A percentile compares a stretch with the other conserved stretches of the same genome.
Conservation (phyloP, 2,888 invertebrate genomes). For the Drosophila multiciliata region DNA sequence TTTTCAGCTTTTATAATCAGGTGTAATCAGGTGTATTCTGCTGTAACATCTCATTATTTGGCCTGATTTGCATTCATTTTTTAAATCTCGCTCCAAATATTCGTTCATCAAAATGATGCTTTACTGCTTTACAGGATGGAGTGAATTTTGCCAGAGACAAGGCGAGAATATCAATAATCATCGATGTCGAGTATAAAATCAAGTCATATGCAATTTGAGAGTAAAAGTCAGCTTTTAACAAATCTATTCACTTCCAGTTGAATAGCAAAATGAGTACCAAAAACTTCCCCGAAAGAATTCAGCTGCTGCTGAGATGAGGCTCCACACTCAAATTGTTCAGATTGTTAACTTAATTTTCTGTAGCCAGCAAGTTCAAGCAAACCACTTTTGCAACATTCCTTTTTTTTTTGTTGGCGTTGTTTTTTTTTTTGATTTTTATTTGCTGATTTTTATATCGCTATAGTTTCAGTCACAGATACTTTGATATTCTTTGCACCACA, state of each 20-base stretch:
- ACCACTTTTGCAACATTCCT: not conserved
- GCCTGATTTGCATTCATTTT: slow-evolving; percentile 25
- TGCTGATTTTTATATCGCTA: not conserved
- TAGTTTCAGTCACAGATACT: slow-evolving; percentile 12
- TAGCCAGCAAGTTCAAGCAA: not conserved
- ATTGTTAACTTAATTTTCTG: not conserved
- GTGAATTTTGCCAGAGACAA: slow-evolving; percentile 1
- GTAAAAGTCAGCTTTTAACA: not conserved
- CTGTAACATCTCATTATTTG: slow-evolving; percentile 22
- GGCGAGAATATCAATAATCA: not conserved
- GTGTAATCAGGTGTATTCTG: slow-evolving; percentile 47
- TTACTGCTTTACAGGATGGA: not conserved
- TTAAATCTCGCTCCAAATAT: not conserved
- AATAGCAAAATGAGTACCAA: not conserved
- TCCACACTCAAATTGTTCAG: not conserved
- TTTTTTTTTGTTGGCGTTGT: not conserved
- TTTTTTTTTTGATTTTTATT: not conserved
- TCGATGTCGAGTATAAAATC: not conserved
- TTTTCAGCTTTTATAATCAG: not conserved
- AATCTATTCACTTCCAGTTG: not conserved
- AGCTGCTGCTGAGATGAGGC: not conserved
- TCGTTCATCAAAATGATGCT: slow-evolving; percentile 6
- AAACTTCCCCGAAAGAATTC: not conserved
- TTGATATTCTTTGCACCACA: slow-evolving; percentile 36
- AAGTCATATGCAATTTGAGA: not conserved